These are phyloP conservation scores for Indicator indicator DNA, from an alignment of 2,113 vertebrate species.

Conservation along the genomic window DNA sequence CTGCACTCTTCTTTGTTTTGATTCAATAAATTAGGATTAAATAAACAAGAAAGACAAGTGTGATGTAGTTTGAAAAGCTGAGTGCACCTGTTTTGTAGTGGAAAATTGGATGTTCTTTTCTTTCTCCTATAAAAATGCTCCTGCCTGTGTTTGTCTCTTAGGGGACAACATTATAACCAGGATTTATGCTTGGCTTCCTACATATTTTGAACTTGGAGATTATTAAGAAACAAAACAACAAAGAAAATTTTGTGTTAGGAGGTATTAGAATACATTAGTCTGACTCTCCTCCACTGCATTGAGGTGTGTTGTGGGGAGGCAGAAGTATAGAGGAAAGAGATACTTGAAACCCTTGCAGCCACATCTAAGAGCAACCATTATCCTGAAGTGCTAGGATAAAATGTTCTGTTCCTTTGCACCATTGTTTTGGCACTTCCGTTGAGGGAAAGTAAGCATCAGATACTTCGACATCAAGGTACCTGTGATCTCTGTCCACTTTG, in stretches of 20 bases:
- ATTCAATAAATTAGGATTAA: constrained; percentile 45
- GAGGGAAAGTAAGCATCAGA: background rate
- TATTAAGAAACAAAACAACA: constrained; percentile 25
- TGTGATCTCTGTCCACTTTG: background rate
- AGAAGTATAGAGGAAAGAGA: background rate
- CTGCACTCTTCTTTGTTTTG: background rate
- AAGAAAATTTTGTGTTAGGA: constrained; percentile 13
- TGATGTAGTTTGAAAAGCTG: constrained; percentile 45
- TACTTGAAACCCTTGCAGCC: background rate
- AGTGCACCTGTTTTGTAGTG: constrained; percentile 65
- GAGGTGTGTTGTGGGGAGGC: background rate
- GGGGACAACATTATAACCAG: background rate
- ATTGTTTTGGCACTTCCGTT: background rate
- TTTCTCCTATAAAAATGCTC: background rate
- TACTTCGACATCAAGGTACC: background rate
- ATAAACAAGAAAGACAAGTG: constrained; percentile 58
- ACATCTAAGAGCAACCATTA: background rate
- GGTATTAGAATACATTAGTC: constrained; percentile 23
- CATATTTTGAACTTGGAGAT: constrained; percentile 27
- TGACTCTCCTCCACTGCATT: background rate
- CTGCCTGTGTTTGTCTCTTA: constrained; percentile 11
- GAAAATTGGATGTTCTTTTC: constrained; percentile 53
- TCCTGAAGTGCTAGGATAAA: background rate
- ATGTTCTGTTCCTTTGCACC: background rate
- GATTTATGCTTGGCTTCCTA: background rate